A percentile compares a stretch with the other conserved stretches of the same genome.
These are phyloP conservation scores for Halcyon chelicuti DNA, from an alignment of 2,797 vertebrate genomes.

Conservation along the genomic window DNA sequence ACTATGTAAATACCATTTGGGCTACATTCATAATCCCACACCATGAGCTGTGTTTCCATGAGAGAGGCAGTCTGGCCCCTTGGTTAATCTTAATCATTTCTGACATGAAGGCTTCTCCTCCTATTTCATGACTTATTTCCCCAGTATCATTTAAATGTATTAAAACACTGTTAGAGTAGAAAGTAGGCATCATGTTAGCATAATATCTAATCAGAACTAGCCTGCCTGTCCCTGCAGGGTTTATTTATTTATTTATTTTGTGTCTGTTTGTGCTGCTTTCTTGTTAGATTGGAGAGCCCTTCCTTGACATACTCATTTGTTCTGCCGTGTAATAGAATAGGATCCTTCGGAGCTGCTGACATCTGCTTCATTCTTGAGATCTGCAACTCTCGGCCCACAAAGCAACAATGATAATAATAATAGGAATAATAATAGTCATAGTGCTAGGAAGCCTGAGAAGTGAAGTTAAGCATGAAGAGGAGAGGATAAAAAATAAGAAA, in stretches of 20 bases:
- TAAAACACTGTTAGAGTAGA: slow-evolving; percentile 74
- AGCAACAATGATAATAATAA: slow-evolving; percentile 74
- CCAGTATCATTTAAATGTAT: slow-evolving; percentile 75
- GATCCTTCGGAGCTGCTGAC: slow-evolving; percentile 76
- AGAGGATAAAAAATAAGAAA: slow-evolving; percentile 7
- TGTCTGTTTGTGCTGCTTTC: slow-evolving; percentile 78
- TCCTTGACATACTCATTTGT: slow-evolving; percentile 82
- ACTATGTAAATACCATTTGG: slow-evolving; percentile 12
- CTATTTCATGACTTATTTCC: slow-evolving; percentile 70
- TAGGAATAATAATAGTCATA: slow-evolving; percentile 5
- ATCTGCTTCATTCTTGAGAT: slow-evolving; percentile 78
- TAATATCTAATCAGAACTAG: slow-evolving; percentile 80
- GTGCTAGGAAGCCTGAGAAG: slow-evolving; percentile 10
- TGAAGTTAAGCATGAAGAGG: slow-evolving; percentile 52
- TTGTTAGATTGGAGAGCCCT: slow-evolving; percentile 76
- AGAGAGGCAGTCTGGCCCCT: slow-evolving; percentile 22
- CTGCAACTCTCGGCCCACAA: slow-evolving; percentile 68
- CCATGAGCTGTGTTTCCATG: not conserved
- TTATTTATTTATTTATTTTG: slow-evolving; percentile 78
- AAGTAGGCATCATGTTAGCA: slow-evolving; percentile 76
- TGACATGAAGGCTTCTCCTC: slow-evolving; percentile 69
- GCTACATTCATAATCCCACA: not conserved
- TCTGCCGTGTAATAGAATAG: slow-evolving; percentile 76
- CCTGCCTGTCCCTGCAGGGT: slow-evolving; percentile 72
- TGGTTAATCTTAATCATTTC: slow-evolving; percentile 68